These are phyloP conservation scores for Plagodis dolabraria DNA, from an alignment of 2,888 invertebrate genomes.

Conservation along the genomic window DNA sequence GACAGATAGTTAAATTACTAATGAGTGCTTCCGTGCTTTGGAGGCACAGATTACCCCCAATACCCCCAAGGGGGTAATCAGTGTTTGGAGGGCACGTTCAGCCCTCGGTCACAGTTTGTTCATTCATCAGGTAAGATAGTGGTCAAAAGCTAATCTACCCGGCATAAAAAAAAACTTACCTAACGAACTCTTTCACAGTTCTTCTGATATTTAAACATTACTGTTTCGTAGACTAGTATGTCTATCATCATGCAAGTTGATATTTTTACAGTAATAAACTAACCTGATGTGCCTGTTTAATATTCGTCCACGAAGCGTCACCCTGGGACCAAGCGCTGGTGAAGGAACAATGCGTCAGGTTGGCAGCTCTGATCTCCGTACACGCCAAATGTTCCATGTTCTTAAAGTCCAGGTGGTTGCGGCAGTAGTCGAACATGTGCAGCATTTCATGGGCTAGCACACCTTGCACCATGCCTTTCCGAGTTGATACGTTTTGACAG, in stretches of 20 bases:
- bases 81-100: no score
- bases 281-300: constrained; percentile 92
- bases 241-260: background rate
- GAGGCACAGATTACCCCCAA: no score
- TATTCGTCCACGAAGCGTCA: constrained; percentile 88
- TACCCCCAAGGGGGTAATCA: no score
- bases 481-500: constrained; percentile 93
- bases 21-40: no score
- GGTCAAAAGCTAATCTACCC: no score
- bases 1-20: no score
- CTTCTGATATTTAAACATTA: no score
- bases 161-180: no score
- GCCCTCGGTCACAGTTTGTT: no score
- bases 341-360: constrained; percentile 96
- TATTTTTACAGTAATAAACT: constrained; percentile 13
- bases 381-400: constrained; percentile 97
- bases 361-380: constrained; percentile 97
- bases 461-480: constrained; percentile 89
- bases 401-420: constrained; percentile 93
- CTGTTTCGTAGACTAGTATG: no score
- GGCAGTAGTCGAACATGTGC: constrained; percentile 98
- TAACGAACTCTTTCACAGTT: no score
- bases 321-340: constrained; percentile 91
- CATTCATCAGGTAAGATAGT: no score
- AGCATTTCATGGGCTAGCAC: constrained; percentile 96